phyloP scores from a whole-genome alignment of 2,113 vertebrate genomes.

The Dicentrarchus labrax region DNA sequence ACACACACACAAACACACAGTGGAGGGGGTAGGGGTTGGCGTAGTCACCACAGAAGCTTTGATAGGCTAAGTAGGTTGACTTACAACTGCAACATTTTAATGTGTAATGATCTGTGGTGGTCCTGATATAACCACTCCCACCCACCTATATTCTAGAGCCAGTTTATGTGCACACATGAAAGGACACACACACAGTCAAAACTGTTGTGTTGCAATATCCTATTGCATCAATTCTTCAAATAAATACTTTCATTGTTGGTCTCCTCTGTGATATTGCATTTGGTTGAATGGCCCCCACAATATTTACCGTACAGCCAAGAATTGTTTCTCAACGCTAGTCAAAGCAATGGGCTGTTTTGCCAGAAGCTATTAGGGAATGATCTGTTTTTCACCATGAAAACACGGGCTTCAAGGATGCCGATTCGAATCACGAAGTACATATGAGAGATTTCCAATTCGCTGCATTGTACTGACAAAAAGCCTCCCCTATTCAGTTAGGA shows the following conservation, averaged over 20 bases:
- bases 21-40: slow-evolving; percentile 17
- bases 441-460: slow-evolving; percentile 51
- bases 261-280: slow-evolving; percentile 49
- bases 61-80: slow-evolving; percentile 52
- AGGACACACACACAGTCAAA: slow-evolving; percentile 35
- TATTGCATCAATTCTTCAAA: slow-evolving; percentile 49
- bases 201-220: slow-evolving; percentile 26
- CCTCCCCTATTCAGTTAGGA: slow-evolving; percentile 33
- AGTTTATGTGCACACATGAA: slow-evolving; percentile 5
- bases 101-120: slow-evolving; percentile 38
- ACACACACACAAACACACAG: slow-evolving; percentile 20
- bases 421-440: slow-evolving; percentile 59
- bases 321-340: slow-evolving; percentile 59
- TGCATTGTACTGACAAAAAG: slow-evolving; percentile 33
- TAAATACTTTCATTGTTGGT: slow-evolving; percentile 29
- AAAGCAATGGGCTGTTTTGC: slow-evolving; percentile 61
- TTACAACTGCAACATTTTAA: slow-evolving; percentile 52
- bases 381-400: slow-evolving; percentile 57
- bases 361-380: slow-evolving; percentile 63
- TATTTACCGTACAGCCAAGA: slow-evolving; percentile 64
- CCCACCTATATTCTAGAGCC: neutral
- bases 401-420: slow-evolving; percentile 46
- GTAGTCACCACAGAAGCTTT: slow-evolving; percentile 28
- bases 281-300: slow-evolving; percentile 42
- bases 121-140: slow-evolving; percentile 34